Base-by-base conservation (phyloP, 2,888 invertebrate genomes). In the Xestoiulus laeticollis region DNA sequence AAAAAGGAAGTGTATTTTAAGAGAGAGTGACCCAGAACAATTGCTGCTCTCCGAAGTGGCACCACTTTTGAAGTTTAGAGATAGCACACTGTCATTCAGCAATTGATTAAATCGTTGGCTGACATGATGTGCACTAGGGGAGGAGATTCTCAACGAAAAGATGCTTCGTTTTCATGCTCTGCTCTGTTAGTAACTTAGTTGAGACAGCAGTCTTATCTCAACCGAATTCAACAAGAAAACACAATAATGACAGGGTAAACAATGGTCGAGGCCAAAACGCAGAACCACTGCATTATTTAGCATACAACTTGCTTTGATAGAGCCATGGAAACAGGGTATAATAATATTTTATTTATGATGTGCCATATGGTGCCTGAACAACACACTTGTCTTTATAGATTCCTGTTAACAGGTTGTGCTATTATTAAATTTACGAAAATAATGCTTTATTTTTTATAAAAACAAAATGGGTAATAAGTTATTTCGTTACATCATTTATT, bases 41-140 rank as follows among this genome's bases (percentile, higher is more conserved):
- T 68, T 68, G 59, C 59, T 68, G 22, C 22, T 68, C 59, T 68
- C 59, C 59, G 59, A 68, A 68, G 59, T 68, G 59, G 59, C 59
- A 68, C 59, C 59, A 68, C 59, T 68, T 68, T 68, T 68, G 59
- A 68, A 68, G 59, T 68, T 68, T 22, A 68, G 59, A 68, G 59
- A 68, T 68, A 68, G 59, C 59, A 68, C 59, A 68, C 59, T 68
- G 59, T 68, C 59, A 68, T 68, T 68, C 59, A 68, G 59, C 59
- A 68, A 68, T 68, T 68, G 59, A 68, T 68, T 68, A 68, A 68
- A 68, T 68, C 59, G 59, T 68, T 68, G 59, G 59, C n/a, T 68
- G 59, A 68, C 59, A 68, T 68, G 59, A 68, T 68, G 59, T 68
- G 59, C 22, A n/a, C n/a, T 68, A 22, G 59, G 59, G 59, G 59